These are phyloP conservation scores for Pharmacophagus antenor DNA, from an alignment of 2,888 invertebrate genomes.

Conservation along the genomic window DNA sequence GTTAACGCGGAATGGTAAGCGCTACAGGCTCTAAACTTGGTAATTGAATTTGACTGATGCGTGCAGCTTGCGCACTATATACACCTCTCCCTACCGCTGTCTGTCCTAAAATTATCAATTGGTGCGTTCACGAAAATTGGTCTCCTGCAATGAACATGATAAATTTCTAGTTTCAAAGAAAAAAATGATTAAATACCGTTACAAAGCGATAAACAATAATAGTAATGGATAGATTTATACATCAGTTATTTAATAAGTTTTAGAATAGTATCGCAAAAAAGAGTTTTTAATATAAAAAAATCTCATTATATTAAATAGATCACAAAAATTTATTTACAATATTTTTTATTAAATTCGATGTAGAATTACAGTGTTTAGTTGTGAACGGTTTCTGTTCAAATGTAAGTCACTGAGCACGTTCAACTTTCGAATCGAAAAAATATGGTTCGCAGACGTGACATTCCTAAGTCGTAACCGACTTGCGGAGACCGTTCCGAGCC, in stretches of 20 bases:
- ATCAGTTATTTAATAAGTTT: too few species aligned
- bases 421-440: slow-evolving; percentile 56
- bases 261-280: too few species aligned
- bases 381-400: slow-evolving; percentile 38
- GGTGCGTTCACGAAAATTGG: slow-evolving; percentile 49
- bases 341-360: too few species aligned
- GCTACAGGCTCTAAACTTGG: slow-evolving; percentile 45
- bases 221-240: too few species aligned
- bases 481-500: slow-evolving; percentile 56
- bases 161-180: neutral
- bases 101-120: slow-evolving; percentile 61
- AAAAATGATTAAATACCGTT: neutral
- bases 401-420: slow-evolving; percentile 51
- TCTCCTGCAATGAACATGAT: slow-evolving; percentile 37
- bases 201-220: neutral
- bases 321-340: too few species aligned
- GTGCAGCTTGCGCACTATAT: slow-evolving; percentile 57
- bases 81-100: slow-evolving; percentile 62
- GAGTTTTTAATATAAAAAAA: too few species aligned
- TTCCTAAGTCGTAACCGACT: slow-evolving; percentile 58
- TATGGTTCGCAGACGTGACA: slow-evolving; percentile 55
- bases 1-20: slow-evolving; percentile 58
- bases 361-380: too few species aligned
- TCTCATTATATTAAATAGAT: too few species aligned
- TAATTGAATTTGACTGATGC: slow-evolving; percentile 47